Percentiles rank a stretch among this genome's conserved stretches.
Conservation (phyloP, 2,797 vertebrate genomes). For the Syncerus caffer region DNA sequence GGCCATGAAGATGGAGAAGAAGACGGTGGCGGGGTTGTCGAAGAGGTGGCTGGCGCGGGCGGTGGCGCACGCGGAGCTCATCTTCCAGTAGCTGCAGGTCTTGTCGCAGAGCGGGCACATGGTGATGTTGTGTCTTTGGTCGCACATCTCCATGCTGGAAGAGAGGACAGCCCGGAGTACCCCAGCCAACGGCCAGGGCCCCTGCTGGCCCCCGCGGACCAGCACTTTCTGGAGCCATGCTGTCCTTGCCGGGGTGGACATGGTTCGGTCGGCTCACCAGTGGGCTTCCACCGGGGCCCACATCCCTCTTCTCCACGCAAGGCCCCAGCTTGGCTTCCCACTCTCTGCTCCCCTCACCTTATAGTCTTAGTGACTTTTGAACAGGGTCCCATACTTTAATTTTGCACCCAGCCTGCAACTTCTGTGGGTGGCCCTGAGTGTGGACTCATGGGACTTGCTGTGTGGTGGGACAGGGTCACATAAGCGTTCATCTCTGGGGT, state of each 20-base stretch:
- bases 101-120: slow-evolving; percentile 97
- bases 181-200: fast-evolving
- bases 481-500: background rate
- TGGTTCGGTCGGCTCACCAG: fast-evolving
- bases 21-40: slow-evolving; percentile 97
- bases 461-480: fast-evolving
- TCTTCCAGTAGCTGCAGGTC: slow-evolving; percentile 97
- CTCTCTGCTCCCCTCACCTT: fast-evolving
- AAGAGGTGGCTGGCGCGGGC: slow-evolving; percentile 97
- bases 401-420: fast-evolving
- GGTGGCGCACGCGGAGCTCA: slow-evolving; percentile 92
- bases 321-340: background rate
- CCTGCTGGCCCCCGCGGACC: fast-evolving
- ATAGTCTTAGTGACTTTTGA: fast-evolving
- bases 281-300: fast-evolving
- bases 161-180: background rate
- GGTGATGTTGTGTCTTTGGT: slow-evolving; percentile 92
- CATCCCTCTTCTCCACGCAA: background rate
- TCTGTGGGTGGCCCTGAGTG: background rate
- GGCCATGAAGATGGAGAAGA: slow-evolving; percentile 99
- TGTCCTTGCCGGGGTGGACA: fast-evolving
- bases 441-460: background rate
- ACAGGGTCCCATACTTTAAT: background rate
- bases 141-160: slow-evolving; percentile 97
- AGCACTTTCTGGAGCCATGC: fast-evolving